Conservation (phyloP, 2,113 vertebrate genomes). For the Uria aalge region DNA sequence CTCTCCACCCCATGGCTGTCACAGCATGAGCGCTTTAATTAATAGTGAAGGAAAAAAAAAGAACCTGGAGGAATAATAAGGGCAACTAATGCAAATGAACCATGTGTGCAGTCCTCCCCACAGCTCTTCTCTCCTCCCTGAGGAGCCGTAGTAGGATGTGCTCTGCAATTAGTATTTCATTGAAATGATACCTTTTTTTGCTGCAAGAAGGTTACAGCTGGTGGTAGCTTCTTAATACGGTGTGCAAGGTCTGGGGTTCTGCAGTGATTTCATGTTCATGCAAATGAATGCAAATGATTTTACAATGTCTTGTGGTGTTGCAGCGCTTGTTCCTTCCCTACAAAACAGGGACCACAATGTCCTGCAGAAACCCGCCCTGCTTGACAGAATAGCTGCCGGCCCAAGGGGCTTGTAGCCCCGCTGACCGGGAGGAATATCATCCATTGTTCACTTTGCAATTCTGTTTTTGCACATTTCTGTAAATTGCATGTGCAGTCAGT, state of each 20-base stretch:
- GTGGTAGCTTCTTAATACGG: not conserved
- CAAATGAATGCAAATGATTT: constrained; percentile 24
- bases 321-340: not conserved
- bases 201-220: not conserved
- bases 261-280: not conserved
- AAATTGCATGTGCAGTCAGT: not conserved
- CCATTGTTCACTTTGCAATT: not conserved
- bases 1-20: not conserved
- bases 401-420: rapidly evolving
- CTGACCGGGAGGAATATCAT: not conserved
- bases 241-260: not conserved
- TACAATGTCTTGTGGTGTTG: not conserved
- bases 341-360: not conserved
- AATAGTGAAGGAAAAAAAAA: not conserved
- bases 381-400: not conserved
- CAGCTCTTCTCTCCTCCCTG: not conserved
- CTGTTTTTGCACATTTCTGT: not conserved
- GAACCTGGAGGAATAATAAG: constrained; percentile 3
- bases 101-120: not conserved
- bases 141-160: not conserved
- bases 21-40: constrained; percentile 5
- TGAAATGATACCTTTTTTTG: not conserved
- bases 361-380: not conserved
- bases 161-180: constrained; percentile 32
- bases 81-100: constrained; percentile 17